These are phyloP conservation scores for Aurelia aurita DNA, from an alignment of 30 jellyfish, hydroid and myxozoan genomes.

Conservation along the genomic window DNA sequence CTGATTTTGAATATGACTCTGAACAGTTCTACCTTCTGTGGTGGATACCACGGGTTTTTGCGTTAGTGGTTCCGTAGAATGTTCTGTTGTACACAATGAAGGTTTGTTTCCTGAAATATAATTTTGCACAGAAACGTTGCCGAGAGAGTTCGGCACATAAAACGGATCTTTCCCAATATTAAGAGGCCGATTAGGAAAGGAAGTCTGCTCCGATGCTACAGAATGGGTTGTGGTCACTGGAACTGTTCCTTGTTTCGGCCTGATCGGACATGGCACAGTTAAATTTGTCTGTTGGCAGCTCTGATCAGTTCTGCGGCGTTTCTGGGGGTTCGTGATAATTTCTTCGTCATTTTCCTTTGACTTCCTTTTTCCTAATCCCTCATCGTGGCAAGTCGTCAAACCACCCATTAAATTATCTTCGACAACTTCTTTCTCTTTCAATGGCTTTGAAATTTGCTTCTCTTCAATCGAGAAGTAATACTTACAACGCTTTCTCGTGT, in stretches of 20 bases:
- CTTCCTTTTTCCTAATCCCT: slow-evolving; percentile 3
- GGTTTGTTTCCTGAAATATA: too few species aligned
- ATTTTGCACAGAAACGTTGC: too few species aligned
- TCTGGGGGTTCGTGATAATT: not conserved
- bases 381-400: slow-evolving; percentile 25
- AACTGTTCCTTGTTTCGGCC: too few species aligned
- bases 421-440: slow-evolving; percentile 15
- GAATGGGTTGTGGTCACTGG: too few species aligned
- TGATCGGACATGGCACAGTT: too few species aligned
- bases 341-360: not conserved
- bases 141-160: not conserved
- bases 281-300: not conserved
- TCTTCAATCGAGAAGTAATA: slow-evolving; percentile 68
- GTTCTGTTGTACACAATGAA: too few species aligned
- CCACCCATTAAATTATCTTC: slow-evolving; percentile 33
- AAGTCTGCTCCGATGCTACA: too few species aligned
- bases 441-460: not conserved
- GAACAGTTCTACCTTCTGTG: too few species aligned
- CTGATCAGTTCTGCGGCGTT: slow-evolving; percentile 1
- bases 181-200: slow-evolving; percentile 7
- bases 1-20: too few species aligned
- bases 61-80: too few species aligned
- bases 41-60: too few species aligned
- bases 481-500: slow-evolving; percentile 77
- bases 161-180: slow-evolving; percentile 28